Conservation (phyloP, 2,888 invertebrate species). For the Anodontia alba region DNA sequence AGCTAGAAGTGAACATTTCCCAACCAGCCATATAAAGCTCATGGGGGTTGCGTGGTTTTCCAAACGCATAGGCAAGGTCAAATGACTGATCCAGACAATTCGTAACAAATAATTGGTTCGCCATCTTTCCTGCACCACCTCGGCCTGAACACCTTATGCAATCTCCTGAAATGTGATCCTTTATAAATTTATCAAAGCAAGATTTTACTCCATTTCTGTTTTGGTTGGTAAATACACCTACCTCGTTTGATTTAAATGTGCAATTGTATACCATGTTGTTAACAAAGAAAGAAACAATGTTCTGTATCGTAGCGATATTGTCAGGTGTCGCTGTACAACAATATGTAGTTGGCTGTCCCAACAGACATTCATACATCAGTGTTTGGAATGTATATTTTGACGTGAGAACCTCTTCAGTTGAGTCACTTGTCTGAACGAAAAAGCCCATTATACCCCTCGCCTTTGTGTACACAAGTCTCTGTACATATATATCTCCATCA, state of each 20-base stretch:
- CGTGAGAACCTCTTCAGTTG: not conserved
- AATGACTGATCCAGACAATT: not conserved
- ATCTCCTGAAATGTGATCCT: not conserved
- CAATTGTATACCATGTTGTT: not conserved
- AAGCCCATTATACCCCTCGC: not conserved
- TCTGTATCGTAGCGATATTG: not conserved
- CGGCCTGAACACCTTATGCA: not conserved
- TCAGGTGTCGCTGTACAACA: not conserved
- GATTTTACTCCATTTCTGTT: not conserved
- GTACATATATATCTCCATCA: not conserved
- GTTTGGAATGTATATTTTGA: not conserved
- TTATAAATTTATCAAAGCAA: not conserved
- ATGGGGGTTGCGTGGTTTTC: not conserved
- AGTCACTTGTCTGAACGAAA: not conserved
- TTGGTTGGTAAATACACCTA: not conserved
- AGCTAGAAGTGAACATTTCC: not conserved
- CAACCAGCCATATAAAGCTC: not conserved
- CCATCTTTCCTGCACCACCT: not conserved
- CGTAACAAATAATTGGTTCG: not conserved
- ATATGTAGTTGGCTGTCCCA: not conserved
- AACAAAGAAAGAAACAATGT: not conserved
- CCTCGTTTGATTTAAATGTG: not conserved
- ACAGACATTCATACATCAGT: not conserved
- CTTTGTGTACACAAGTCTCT: not conserved
- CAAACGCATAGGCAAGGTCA: not conserved